A percentile compares a stretch with the other conserved stretches of the same genome.
These are phyloP conservation scores for Neoaliturus tenellus DNA, from an alignment of 2,888 invertebrate genomes.

Conservation along the genomic window DNA sequence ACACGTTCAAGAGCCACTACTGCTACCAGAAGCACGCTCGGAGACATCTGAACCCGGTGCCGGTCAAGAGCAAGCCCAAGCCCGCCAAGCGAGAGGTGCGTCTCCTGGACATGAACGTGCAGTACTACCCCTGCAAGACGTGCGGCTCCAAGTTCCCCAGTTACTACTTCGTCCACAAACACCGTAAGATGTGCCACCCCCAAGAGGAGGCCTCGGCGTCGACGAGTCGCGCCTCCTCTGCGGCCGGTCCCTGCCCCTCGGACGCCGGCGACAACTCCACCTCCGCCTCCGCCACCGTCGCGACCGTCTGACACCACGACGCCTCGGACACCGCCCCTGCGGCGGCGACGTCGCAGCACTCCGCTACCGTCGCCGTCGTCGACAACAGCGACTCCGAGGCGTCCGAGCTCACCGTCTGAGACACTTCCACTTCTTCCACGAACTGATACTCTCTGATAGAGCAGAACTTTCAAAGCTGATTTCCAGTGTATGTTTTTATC, in stretches of 20 bases:
- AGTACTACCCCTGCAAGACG: slow-evolving; percentile 95
- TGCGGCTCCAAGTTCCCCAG: slow-evolving; percentile 83
- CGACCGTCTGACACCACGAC: slow-evolving; percentile 19
- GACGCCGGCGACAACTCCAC: background rate
- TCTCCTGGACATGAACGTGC: slow-evolving; percentile 85
- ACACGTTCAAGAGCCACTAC: slow-evolving; percentile 89
- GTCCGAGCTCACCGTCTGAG: slow-evolving; percentile 28
- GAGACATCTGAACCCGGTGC: slow-evolving; percentile 79
- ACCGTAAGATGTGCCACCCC: slow-evolving; percentile 89
- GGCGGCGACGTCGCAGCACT: too few relatives aligned
- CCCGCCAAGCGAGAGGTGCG: slow-evolving; percentile 75
- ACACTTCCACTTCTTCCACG: background rate
- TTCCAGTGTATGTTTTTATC: slow-evolving; percentile 10
- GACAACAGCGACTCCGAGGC: slow-evolving; percentile 32
- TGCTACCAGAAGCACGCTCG: slow-evolving; percentile 90
- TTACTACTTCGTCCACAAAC: slow-evolving; percentile 96
- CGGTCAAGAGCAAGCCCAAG: slow-evolving; percentile 49
- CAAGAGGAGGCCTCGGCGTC: slow-evolving; percentile 72
- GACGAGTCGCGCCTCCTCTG: slow-evolving; percentile 19
- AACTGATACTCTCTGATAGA: background rate
- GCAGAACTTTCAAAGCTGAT: background rate
- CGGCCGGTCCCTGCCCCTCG: background rate
- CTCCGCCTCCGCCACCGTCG: background rate
- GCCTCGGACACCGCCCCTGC: slow-evolving; percentile 8
- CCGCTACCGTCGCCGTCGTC: background rate